Percentiles rank a stretch among this genome's conserved stretches.
These are phyloP conservation scores for Penaeus monodon DNA, from an alignment of 2,888 invertebrate species.

Conservation along the genomic window DNA sequence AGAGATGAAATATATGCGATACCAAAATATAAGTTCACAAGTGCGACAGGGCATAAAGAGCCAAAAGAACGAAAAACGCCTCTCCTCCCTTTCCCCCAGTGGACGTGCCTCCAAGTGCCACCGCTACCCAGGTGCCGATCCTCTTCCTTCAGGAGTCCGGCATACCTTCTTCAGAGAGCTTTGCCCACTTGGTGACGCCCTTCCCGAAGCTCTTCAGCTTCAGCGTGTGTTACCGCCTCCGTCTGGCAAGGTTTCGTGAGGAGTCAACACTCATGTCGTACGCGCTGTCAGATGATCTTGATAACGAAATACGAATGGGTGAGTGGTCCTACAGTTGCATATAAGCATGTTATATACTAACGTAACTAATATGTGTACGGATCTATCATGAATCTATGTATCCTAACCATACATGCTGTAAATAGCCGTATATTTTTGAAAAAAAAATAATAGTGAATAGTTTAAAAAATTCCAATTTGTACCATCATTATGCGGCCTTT, in stretches of 20 bases:
- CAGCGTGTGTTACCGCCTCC: slow-evolving; percentile 52
- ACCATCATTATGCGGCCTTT: too few relatives aligned
- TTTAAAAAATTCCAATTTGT: too few relatives aligned
- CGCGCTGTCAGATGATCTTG: slow-evolving; percentile 47
- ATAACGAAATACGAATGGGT: slow-evolving; percentile 58
- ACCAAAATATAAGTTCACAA: neutral
- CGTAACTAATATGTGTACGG: too few relatives aligned
- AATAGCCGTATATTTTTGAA: too few relatives aligned
- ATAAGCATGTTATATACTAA: too few relatives aligned
- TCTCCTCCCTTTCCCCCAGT: too few relatives aligned
- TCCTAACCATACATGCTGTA: too few relatives aligned
- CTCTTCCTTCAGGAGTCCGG: slow-evolving; percentile 54
- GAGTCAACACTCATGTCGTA: slow-evolving; percentile 60
- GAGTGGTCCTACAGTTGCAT: too few relatives aligned
- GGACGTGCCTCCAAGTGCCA: neutral
- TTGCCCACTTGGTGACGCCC: slow-evolving; percentile 31
- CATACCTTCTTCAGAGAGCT: slow-evolving; percentile 33
- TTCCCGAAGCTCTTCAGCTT: slow-evolving; percentile 52
- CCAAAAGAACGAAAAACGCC: neutral
- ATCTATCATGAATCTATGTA: too few relatives aligned
- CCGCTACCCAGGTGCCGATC: slow-evolving; percentile 4
- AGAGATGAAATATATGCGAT: neutral
- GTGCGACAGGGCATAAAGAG: neutral
- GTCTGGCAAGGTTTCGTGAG: slow-evolving; percentile 51
- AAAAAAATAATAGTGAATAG: too few relatives aligned